Base-by-base conservation (phyloP, 2,797 vertebrate species). In the Helarctos malayanus region DNA sequence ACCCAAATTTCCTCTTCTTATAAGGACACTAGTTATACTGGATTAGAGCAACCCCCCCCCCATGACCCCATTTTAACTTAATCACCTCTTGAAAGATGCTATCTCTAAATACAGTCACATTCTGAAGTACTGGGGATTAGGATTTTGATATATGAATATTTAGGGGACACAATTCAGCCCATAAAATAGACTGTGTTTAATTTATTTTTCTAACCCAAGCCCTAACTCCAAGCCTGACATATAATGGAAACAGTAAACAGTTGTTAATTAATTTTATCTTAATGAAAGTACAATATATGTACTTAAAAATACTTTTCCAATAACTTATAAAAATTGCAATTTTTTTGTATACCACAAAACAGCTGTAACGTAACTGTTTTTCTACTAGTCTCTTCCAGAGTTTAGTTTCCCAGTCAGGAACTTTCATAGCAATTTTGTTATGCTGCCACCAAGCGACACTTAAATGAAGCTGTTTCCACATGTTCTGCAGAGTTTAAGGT, bases 401-500 rank as follows among this genome's bases (percentile, higher is more conserved):
- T 12, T 76, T 56, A 9, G 6, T 65, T 93, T 83, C 25, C 65
- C 27, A n/a, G 25, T 38, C 12, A 45, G 73, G 47, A 91, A 56
- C 13, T 69, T 69, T 61, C 29, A 52, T 65, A 79, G 94, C 78
- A 80, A 95, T 91, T 98, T 97, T 97, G 52, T 83, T 91, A 68
- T 96, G 81, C 97, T 97, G 97, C 96, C 97, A 97, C 95, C 97
- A 91, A 95, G 96, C 61, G 96, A 81, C 78, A 29, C 3, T 27
- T 82, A 35, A 4, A 15, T 68, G 97, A 85, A 97, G 97, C 41
- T 95, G 41, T 63, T 41, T 71, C 16, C 12, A 38, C 19, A 2
- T 18, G 1, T 83, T 86, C 25, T 49, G 13, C 9, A 69, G 69
- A 65, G 9, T 41, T 69, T 35, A 59, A 84, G 23, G 5, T 86